These are phyloP conservation scores for Ispidina lecontei DNA, from an alignment of 2,797 vertebrate genomes.

Conservation along the genomic window DNA sequence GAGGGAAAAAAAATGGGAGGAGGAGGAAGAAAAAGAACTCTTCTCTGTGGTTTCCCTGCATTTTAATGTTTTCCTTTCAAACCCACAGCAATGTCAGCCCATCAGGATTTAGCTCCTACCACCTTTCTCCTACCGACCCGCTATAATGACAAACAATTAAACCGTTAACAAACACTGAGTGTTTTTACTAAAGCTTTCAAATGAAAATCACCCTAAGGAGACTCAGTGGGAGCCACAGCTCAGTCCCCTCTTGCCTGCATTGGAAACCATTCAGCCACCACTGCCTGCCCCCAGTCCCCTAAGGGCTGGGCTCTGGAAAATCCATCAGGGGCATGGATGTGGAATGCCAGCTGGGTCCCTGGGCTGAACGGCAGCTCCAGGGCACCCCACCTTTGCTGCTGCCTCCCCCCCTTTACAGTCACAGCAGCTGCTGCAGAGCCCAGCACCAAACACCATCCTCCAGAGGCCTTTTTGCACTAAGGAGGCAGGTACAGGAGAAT, in stretches of 20 bases:
- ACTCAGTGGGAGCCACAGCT: neutral
- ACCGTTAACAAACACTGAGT: neutral
- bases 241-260: neutral
- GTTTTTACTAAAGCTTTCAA: neutral
- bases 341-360: neutral
- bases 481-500: neutral
- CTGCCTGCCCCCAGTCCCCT: rapidly evolving
- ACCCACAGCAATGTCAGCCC: neutral
- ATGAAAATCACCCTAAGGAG: neutral
- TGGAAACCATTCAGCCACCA: neutral
- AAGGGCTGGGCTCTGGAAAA: neutral
- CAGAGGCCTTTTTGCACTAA: rapidly evolving
- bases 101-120: neutral
- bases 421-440: neutral
- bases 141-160: neutral
- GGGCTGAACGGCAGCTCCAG: neutral
- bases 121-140: neutral
- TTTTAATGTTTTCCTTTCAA: neutral
- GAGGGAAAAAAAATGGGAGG: too few species aligned
- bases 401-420: neutral
- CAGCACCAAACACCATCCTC: neutral
- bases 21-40: too few species aligned
- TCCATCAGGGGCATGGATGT: neutral
- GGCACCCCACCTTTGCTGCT: neutral
- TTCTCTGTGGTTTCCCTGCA: neutral